Evolutionary conservation across 2,888 invertebrate species (phyloP).

Genomic region (Leucoma salicis): DNA sequence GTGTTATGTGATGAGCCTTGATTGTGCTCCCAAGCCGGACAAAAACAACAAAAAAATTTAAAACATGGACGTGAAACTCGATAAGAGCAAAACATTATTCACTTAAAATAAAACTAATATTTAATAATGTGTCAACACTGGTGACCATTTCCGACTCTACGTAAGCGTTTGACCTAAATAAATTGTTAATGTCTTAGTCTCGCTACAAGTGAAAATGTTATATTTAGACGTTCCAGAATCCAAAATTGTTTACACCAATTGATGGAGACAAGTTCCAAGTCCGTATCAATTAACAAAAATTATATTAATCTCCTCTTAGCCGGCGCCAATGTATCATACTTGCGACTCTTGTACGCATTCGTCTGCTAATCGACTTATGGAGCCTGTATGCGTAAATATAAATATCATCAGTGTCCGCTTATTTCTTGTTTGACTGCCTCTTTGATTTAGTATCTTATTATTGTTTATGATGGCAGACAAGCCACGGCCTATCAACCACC

Average conservation of each 20-base stretch:
- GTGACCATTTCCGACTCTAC: too few species aligned
- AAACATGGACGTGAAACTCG: too few species aligned
- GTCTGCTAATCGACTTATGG: conserved; percentile 11
- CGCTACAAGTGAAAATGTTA: conserved; percentile 44
- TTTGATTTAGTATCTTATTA: too few species aligned
- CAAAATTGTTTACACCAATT: conserved; percentile 60
- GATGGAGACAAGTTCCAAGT: conserved; percentile 54
- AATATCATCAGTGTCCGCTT: conserved; percentile 23
- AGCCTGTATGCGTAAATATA: conserved; percentile 19
- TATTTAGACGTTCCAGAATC: conserved; percentile 65
- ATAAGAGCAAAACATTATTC: too few species aligned
- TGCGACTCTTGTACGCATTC: neutral
- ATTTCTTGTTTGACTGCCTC: too few species aligned
- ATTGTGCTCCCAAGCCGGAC: too few species aligned
- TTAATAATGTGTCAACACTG: too few species aligned
- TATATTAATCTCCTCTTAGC: conserved; percentile 61
- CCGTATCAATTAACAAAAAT: conserved; percentile 72
- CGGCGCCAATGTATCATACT: conserved; percentile 56
- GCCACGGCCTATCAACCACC: too few species aligned
- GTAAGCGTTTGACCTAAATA: conserved; percentile 22
- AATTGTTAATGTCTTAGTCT: conserved; percentile 28
- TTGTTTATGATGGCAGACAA: too few species aligned
- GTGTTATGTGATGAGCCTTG: too few species aligned
- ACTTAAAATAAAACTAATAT: too few species aligned
- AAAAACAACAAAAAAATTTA: too few species aligned